Percentiles rank a stretch among this genome's conserved stretches.
Conservation (phyloP, 2,888 invertebrate species). For the Adineta ricciae region DNA sequence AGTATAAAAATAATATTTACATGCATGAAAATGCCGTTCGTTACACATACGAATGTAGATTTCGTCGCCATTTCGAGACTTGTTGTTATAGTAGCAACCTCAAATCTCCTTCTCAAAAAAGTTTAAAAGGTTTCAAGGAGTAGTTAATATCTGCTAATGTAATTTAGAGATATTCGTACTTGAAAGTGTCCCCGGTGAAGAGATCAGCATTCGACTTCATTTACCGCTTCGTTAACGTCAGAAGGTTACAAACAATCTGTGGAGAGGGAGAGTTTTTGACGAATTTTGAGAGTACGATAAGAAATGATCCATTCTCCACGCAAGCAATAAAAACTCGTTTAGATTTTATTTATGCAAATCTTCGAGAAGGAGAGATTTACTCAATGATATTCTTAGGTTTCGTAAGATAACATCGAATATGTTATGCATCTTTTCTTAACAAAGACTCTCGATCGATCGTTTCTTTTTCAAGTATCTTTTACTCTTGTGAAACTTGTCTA, state of each 20-base stretch:
- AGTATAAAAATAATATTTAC: slow-evolving; percentile 13
- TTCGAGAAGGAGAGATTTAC: too few species aligned
- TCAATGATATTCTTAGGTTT: too few species aligned
- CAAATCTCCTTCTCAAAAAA: neutral
- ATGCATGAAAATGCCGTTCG: neutral
- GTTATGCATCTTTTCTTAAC: neutral
- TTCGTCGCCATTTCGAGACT: neutral
- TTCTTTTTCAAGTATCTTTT: neutral
- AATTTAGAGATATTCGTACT: neutral
- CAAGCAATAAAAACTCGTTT: too few species aligned
- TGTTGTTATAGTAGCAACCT: slow-evolving; percentile 5
- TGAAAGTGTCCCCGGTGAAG: neutral
- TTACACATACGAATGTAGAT: neutral
- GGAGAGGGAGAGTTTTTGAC: too few species aligned
- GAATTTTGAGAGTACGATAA: too few species aligned
- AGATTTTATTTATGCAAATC: too few species aligned
- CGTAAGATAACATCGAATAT: neutral
- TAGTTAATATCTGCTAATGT: neutral
- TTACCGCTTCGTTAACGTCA: neutral
- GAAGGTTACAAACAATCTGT: too few species aligned
- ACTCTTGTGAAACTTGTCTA: neutral
- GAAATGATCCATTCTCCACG: too few species aligned
- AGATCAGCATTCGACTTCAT: too few species aligned
- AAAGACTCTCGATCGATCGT: neutral
- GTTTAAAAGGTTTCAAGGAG: neutral